Percentiles rank a stretch among this genome's conserved stretches.
phyloP scores from a whole-genome alignment of 2,888 invertebrate genomes.

The Electrophaes corylata region DNA sequence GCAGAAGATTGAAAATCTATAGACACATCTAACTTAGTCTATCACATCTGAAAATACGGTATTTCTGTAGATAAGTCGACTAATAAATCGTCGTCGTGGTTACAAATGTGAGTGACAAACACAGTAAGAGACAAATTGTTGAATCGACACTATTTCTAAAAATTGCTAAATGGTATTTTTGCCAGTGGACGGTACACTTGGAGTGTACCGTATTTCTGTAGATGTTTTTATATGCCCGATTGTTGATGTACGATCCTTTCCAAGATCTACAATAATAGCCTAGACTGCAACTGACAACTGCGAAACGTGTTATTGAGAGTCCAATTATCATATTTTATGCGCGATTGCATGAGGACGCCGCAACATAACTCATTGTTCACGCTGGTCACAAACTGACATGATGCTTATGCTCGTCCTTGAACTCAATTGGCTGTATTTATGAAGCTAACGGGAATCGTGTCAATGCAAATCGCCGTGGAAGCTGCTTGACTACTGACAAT shows the following conservation, averaged over 20 bases:
- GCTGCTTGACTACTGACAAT: constrained; percentile 61
- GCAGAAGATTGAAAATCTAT: too few species aligned
- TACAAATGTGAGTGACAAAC: too few species aligned
- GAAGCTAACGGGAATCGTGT: constrained; percentile 79
- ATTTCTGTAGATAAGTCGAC: too few species aligned
- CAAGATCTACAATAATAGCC: constrained; percentile 28
- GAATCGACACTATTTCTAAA: too few species aligned
- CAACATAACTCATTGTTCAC: constrained; percentile 79
- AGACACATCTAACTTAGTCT: too few species aligned
- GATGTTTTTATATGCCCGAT: too few species aligned
- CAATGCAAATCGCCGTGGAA: constrained; percentile 75
- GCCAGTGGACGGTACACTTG: too few species aligned
- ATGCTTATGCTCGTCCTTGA: constrained; percentile 80
- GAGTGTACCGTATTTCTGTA: too few species aligned
- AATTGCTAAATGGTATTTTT: too few species aligned
- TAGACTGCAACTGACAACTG: constrained; percentile 46
- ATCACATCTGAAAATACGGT: too few species aligned
- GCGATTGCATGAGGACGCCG: constrained; percentile 77
- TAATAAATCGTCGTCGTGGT: too few species aligned
- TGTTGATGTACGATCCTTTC: constrained; percentile 4
- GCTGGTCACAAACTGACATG: constrained; percentile 76
- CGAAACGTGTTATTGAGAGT: constrained; percentile 63
- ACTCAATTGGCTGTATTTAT: constrained; percentile 80
- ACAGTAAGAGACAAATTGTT: neutral
- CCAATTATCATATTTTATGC: constrained; percentile 80